Conservation (phyloP, 2,888 invertebrate species). For the Hirtodrosophila trivittata region DNA sequence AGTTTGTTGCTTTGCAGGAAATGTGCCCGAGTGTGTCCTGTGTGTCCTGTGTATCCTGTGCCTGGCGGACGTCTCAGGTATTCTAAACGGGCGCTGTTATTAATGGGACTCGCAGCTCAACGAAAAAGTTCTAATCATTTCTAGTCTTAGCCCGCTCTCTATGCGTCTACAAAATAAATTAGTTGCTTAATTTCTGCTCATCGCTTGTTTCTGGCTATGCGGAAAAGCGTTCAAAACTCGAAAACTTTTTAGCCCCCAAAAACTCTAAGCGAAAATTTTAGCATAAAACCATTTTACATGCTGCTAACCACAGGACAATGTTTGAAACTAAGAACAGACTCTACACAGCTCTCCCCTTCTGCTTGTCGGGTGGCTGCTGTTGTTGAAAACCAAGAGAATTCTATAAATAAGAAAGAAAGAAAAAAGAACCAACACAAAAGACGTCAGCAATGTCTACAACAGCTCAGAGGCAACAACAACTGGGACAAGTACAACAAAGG, state of each 20-base stretch:
- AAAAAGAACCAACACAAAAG: slow-evolving; percentile 69
- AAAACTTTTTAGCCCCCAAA: slow-evolving; percentile 30
- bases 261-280: slow-evolving; percentile 51
- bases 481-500: slow-evolving; percentile 44
- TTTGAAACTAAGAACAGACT: slow-evolving; percentile 63
- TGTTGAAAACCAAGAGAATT: slow-evolving; percentile 65
- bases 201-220: slow-evolving; percentile 25
- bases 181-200: slow-evolving; percentile 41
- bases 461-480: slow-evolving; percentile 29
- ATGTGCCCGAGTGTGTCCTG: slow-evolving; percentile 46
- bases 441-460: slow-evolving; percentile 75
- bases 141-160: slow-evolving; percentile 12
- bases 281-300: slow-evolving; percentile 78
- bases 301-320: slow-evolving; percentile 74
- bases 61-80: slow-evolving; percentile 39
- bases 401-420: slow-evolving; percentile 13
- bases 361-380: slow-evolving; percentile 28
- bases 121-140: slow-evolving; percentile 8
- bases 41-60: slow-evolving; percentile 46
- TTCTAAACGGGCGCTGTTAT: not conserved
- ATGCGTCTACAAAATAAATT: slow-evolving; percentile 34
- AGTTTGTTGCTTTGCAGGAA: slow-evolving; percentile 28
- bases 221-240: slow-evolving; percentile 25
- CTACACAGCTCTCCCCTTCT: slow-evolving; percentile 2
- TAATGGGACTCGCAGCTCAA: slow-evolving; percentile 1